A percentile compares a stretch with the other conserved stretches of the same genome.
Conservation (phyloP, 2,113 vertebrate species). For the Rissa tridactyla region DNA sequence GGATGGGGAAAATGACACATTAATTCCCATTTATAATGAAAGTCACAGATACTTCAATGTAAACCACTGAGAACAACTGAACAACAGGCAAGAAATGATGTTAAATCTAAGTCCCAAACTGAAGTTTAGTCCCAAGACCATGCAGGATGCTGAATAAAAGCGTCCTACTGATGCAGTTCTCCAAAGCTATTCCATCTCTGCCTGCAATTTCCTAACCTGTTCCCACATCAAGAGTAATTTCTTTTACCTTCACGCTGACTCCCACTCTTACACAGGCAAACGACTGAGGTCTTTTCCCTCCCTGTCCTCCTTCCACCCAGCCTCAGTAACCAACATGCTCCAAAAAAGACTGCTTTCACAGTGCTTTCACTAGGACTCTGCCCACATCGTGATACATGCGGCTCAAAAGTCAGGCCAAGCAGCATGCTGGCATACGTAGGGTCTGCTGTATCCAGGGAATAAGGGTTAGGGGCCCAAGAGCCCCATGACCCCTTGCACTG, state of each 20-base stretch:
- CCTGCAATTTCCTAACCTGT: background rate
- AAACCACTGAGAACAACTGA: background rate
- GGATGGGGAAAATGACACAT: background rate
- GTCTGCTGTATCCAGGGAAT: background rate
- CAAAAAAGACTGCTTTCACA: background rate
- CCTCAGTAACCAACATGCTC: background rate
- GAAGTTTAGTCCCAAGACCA: background rate
- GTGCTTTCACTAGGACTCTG: background rate
- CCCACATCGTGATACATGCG: rapidly evolving
- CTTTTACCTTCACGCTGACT: background rate
- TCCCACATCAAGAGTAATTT: background rate
- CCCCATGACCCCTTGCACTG: background rate
- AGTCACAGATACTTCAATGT: background rate
- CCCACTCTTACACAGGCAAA: background rate
- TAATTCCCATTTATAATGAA: background rate
- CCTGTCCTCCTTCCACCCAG: background rate
- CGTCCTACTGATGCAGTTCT: background rate
- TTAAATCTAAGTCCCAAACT: background rate
- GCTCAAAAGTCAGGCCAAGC: background rate
- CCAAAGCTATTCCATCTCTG: background rate
- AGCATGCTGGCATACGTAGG: background rate
- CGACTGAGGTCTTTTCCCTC: background rate
- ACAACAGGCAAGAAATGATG: background rate
- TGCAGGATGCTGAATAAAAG: background rate
- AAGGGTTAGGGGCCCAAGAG: background rate